Evolutionary conservation across 2,888 invertebrate genomes (phyloP), one percentile per base, ranked within the genome.

Genomic region (Sisyra terminalis): DNA sequence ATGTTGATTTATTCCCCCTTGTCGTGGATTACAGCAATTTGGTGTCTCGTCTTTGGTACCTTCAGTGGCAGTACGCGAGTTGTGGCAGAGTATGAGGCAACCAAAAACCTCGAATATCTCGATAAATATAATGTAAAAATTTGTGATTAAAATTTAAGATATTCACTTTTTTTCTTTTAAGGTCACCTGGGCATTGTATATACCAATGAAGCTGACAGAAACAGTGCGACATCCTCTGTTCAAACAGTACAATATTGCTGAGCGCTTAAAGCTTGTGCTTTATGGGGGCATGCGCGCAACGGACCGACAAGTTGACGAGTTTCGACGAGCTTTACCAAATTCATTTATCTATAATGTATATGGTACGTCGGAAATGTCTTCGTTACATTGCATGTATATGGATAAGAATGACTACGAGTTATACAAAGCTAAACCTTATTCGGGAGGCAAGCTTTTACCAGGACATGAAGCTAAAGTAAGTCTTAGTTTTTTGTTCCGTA

Each of bases 11-110:
- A 37, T 18, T 37, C 37, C 3, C 37, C 37, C 2, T 17, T 37
- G 4, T 37, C 37, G 11, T 37, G 37, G 37, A 2, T 37, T 5
- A 37, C 37, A n/a, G 18, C 37, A 37, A 16, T 37, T 3, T 37
- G 37, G 37, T 10, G 17, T 17, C 11, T 11, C 11, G 37, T 9
- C 9, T 6, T 37, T 2, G 18, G 16, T n/a, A 17, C 7, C 2
- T 37, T 15, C 11, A 37, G 3, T 8, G 37, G 37, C 2, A 18
- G 17, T 11, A 37, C 37, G 1, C 16, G 16, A 17, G 11, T 18
- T 3, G 16, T 37, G 4, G 16, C 11, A 7, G 37, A 37, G 18
- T 37, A 18, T 18, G 37, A 37, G 2, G 15, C n/a, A 37, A 37
- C 10, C 3, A 37, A 2, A 17, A 37, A 37, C 18, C 18, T 37